These are phyloP conservation scores for Podiceps cristatus DNA, from an alignment of 2,113 vertebrate genomes.

Conservation along the genomic window DNA sequence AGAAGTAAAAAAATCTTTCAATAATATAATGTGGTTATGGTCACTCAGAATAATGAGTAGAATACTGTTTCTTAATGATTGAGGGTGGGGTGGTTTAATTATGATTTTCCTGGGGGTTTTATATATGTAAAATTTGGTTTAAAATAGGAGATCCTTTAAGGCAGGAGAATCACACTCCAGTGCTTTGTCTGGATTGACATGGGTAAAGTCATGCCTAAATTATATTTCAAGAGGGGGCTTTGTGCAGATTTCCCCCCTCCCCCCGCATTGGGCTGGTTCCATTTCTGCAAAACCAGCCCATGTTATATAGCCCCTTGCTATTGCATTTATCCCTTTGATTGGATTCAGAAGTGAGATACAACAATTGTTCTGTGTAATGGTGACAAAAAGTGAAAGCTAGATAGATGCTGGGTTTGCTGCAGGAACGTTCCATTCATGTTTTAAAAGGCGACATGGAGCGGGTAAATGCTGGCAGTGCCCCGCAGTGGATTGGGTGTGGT, in stretches of 20 bases:
- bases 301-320: background rate
- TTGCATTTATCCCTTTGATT: background rate
- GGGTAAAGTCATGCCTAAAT: background rate
- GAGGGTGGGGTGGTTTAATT: background rate
- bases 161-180: background rate
- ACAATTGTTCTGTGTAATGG: background rate
- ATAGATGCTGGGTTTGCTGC: background rate
- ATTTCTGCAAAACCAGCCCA: background rate
- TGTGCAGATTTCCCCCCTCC: background rate
- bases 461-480: background rate
- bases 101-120: background rate
- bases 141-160: background rate
- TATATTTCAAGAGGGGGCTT: background rate
- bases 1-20: background rate
- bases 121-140: background rate
- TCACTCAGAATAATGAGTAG: background rate
- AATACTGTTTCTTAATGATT: background rate
- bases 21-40: background rate
- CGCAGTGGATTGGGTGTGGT: background rate
- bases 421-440: fast-evolving
- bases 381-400: background rate
- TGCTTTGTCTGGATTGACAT: background rate
- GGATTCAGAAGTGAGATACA: background rate
- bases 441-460: background rate
- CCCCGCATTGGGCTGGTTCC: background rate